Conservation (phyloP, 2,113 vertebrate species). For the Oceanodroma tethys region DNA sequence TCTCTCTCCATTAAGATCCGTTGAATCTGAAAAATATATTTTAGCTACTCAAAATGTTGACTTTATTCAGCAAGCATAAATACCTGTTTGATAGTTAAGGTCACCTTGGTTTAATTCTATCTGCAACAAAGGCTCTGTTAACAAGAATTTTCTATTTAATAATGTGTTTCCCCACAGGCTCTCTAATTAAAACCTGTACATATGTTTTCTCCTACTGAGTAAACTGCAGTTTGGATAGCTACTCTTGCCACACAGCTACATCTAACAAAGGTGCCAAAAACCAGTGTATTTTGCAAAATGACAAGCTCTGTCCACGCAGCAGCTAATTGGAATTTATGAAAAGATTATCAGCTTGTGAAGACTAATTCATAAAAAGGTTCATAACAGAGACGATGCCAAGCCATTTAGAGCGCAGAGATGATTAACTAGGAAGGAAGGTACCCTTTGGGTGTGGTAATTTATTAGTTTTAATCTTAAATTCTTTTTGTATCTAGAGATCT, state of each 20-base stretch:
- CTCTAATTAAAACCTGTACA: not conserved
- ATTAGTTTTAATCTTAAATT: not conserved
- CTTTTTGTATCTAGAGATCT: not conserved
- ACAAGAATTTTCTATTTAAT: not conserved
- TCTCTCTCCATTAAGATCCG: not conserved
- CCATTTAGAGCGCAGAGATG: not conserved
- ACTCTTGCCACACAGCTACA: not conserved
- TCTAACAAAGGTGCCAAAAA: not conserved
- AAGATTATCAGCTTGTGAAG: not conserved
- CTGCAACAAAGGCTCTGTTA: not conserved
- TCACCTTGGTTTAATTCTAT: not conserved
- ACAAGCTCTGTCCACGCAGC: not conserved
- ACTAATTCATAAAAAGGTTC: not conserved
- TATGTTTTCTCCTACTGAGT: not conserved
- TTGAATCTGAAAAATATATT: not conserved
- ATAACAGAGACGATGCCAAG: fast-evolving
- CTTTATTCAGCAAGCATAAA: not conserved
- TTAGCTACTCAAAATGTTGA: not conserved
- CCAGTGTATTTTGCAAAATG: not conserved
- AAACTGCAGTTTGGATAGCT: not conserved
- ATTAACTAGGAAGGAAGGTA: not conserved
- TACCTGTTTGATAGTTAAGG: not conserved
- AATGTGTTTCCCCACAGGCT: not conserved
- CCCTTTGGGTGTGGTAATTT: not conserved
- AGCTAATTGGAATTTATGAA: not conserved